Percentiles rank a stretch among this genome's conserved stretches.
Evolutionary conservation across 1,140 invertebrate species (phyloP).

Genomic region (Apis cerana): DNA sequence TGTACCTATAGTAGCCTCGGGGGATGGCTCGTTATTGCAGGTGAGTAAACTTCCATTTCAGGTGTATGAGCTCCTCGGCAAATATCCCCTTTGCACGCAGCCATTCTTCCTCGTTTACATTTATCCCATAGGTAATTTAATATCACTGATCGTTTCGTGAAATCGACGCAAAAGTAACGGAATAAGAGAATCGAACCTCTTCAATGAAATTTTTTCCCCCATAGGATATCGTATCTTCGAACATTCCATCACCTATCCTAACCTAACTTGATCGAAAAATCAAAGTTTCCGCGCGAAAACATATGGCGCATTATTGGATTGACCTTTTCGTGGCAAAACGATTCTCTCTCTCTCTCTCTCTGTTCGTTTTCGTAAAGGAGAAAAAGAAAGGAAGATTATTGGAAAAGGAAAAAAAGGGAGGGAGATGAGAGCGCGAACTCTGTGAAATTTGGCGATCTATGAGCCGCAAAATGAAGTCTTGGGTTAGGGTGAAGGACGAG

Average conservation of each 20-base stretch:
- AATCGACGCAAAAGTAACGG: neutral
- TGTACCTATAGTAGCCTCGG: neutral
- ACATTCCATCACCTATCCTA: too few species aligned
- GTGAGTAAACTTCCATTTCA: constrained; percentile 57
- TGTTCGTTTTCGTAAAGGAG: too few species aligned
- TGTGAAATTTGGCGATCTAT: constrained; percentile 76
- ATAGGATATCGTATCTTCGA: too few species aligned
- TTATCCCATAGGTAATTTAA: constrained; percentile 51
- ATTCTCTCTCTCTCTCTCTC: too few species aligned
- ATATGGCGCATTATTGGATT: too few species aligned
- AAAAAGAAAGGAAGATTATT: neutral
- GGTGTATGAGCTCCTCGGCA: constrained; percentile 46
- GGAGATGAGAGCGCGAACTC: constrained; percentile 35
- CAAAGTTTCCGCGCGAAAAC: too few species aligned
- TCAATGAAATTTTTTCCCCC: too few species aligned
- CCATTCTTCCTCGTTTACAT: constrained; percentile 37
- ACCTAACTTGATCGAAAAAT: too few species aligned
- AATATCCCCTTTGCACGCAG: constrained; percentile 30
- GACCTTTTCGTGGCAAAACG: too few species aligned
- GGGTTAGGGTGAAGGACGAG: constrained; percentile 57
- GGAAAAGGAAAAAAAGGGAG: neutral
- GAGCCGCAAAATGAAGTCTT: constrained; percentile 79
- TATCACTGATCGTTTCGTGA: constrained; percentile 20
- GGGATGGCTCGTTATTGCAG: constrained; percentile 37
- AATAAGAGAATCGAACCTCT: too few species aligned